Conservation (phyloP, 2,797 vertebrate genomes). For the Sciaenops ocellatus region DNA sequence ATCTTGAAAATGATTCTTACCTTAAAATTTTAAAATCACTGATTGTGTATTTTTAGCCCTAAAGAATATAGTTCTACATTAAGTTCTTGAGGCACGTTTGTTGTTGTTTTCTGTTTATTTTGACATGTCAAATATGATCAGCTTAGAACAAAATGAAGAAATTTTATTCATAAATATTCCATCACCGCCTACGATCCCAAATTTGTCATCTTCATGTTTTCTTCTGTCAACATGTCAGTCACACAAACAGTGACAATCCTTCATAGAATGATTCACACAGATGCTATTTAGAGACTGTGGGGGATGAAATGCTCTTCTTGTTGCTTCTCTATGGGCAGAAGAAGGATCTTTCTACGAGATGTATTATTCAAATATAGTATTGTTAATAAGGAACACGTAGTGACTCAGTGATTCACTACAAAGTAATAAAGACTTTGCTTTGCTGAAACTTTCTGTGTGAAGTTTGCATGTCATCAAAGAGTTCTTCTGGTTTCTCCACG, state of each 20-base stretch:
- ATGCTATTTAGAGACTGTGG: conserved; percentile 67
- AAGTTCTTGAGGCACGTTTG: not conserved
- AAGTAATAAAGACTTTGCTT: not conserved
- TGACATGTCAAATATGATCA: conserved; percentile 37
- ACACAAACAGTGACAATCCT: conserved; percentile 48
- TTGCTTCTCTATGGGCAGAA: conserved; percentile 35
- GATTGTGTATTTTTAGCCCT: not conserved
- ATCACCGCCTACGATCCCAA: conserved; percentile 52
- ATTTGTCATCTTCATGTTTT: conserved; percentile 66
- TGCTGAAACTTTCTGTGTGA: not conserved
- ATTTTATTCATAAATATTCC: conserved; percentile 42
- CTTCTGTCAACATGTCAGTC: conserved; percentile 71
- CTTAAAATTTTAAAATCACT: not conserved
- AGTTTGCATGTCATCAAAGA: not conserved
- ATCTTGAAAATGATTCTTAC: not conserved
- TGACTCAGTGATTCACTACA: conserved; percentile 34
- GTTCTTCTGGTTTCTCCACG: not conserved
- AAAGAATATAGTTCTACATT: not conserved
- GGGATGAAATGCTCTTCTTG: conserved; percentile 48
- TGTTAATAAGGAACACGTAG: not conserved
- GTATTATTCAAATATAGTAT: conserved; percentile 31
- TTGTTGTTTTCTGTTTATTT: conserved; percentile 36
- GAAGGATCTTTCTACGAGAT: conserved; percentile 32
- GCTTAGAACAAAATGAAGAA: conserved; percentile 37
- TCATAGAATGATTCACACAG: conserved; percentile 65